Evolutionary conservation across 2,113 vertebrate genomes (phyloP).

Genomic region (Paradisaea rubra): DNA sequence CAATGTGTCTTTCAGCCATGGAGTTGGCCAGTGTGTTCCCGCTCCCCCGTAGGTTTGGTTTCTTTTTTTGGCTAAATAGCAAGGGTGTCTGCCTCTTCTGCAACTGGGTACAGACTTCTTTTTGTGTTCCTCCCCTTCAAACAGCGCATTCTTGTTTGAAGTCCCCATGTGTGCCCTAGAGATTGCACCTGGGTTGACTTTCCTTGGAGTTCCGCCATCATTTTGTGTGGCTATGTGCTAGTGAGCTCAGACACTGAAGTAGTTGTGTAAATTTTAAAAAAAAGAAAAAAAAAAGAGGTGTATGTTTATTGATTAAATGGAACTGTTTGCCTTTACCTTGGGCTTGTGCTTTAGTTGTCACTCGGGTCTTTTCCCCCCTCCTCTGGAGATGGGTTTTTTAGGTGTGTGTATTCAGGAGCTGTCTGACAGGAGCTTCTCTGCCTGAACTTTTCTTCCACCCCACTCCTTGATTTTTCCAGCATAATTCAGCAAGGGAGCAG

Average conservation of each 20-base stretch:
- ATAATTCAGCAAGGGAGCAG: background rate
- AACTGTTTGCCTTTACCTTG: background rate
- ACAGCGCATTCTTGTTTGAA: background rate
- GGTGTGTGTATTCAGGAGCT: background rate
- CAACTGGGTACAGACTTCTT: background rate
- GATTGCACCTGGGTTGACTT: background rate
- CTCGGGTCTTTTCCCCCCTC: fast-evolving
- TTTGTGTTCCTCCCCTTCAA: background rate
- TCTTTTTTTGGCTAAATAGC: background rate
- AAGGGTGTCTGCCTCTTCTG: background rate
- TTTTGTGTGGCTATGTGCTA: fast-evolving
- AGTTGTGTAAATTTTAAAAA: background rate
- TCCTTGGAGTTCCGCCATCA: background rate
- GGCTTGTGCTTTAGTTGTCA: background rate
- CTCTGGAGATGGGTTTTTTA: background rate
- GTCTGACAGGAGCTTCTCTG: background rate
- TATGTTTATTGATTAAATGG: background rate
- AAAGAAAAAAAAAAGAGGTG: background rate
- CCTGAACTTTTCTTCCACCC: background rate
- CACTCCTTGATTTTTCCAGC: background rate
- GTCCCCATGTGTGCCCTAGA: background rate
- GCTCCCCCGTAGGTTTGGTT: background rate
- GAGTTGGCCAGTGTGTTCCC: background rate
- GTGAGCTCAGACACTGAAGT: background rate
- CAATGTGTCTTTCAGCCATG: background rate